A percentile compares a stretch with the other conserved stretches of the same genome.
These are phyloP conservation scores for Turnix velox DNA, from an alignment of 2,113 vertebrate species.

Conservation along the genomic window DNA sequence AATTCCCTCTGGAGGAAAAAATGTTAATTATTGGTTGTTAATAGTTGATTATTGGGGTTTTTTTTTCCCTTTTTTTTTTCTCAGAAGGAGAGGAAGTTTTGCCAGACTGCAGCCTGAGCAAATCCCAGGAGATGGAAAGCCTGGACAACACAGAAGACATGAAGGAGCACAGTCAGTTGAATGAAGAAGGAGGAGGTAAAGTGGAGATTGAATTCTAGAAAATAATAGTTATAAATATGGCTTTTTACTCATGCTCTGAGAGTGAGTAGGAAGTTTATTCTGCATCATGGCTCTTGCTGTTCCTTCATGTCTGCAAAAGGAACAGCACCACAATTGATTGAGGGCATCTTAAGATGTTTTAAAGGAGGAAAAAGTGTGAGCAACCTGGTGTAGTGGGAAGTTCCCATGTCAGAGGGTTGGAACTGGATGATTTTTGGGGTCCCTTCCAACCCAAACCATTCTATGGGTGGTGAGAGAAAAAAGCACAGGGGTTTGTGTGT, in stretches of 20 bases:
- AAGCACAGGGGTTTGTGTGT: too few species aligned
- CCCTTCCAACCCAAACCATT: too few species aligned
- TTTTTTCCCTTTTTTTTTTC: neutral
- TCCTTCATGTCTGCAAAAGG: neutral
- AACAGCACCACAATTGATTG: neutral
- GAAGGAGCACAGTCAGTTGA: conserved; percentile 46
- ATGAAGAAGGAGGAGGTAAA: conserved; percentile 72
- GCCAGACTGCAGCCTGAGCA: conserved; percentile 62
- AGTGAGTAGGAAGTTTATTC: neutral
- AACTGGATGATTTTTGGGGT: too few species aligned
- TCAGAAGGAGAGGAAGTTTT: conserved; percentile 64
- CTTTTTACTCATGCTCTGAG: neutral
- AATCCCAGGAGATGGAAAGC: conserved; percentile 67
- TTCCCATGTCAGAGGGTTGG: too few species aligned
- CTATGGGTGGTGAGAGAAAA: neutral
- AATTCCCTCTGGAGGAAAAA: too few species aligned
- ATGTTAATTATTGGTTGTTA: too few species aligned
- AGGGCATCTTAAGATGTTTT: neutral
- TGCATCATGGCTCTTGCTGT: neutral
- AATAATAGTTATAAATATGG: neutral
- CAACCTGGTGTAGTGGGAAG: too few species aligned
- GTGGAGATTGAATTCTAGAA: neutral
- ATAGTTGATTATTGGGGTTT: neutral
- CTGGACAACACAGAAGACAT: conserved; percentile 56
- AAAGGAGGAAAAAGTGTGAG: neutral